Evolutionary conservation across 2,797 vertebrate genomes (phyloP), one percentile per base, ranked within the genome.

Genomic region (Allobates femoralis): DNA sequence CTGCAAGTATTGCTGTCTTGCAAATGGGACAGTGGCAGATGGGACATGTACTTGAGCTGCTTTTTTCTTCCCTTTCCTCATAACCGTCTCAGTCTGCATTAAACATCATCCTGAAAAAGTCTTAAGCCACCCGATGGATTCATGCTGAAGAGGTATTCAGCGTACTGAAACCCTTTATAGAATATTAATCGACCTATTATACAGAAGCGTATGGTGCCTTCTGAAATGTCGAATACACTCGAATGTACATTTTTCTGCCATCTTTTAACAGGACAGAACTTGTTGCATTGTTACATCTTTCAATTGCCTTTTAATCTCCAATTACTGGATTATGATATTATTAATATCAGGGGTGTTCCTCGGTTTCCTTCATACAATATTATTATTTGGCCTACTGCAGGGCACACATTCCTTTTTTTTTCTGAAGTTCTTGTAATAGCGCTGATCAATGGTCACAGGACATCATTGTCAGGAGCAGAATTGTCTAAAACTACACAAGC

Each of bases 1-100:
- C 92, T 94, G 92, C 92, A 92, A 93, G 92, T 93, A 94, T 93
- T 94, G 93, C 93, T 94, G 91, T 95, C 91, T 93, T 94, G 91
- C 93, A 94, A 93, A 95, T 94, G 93, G 95, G 95, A 91, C 92
- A 85, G 84, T 95, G 95, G 95, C 97, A 98, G 97, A 98, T 97
- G 97, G 96, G 94, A 92, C 92, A 93, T 95, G 94, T 95, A 94
- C 95, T 95, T 95, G 92, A 96, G 94, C 92, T 93, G 95, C 92
- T 95, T 96, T 93, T 93, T 94, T 96, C 21, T 56, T 60, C 21
- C 46, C 34, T 81, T 50, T 84, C 32, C 56, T 81, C 95, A 96
- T 96, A 96, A 93, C 94, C 91, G 93, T 94, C 94, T 95, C 94
- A 91, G 93, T 94, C 94, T 95, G 94, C 94, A 93, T 94, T 95